These are phyloP conservation scores for Ceuthmochares aereus DNA, from an alignment of 2,113 vertebrate genomes.

Conservation along the genomic window DNA sequence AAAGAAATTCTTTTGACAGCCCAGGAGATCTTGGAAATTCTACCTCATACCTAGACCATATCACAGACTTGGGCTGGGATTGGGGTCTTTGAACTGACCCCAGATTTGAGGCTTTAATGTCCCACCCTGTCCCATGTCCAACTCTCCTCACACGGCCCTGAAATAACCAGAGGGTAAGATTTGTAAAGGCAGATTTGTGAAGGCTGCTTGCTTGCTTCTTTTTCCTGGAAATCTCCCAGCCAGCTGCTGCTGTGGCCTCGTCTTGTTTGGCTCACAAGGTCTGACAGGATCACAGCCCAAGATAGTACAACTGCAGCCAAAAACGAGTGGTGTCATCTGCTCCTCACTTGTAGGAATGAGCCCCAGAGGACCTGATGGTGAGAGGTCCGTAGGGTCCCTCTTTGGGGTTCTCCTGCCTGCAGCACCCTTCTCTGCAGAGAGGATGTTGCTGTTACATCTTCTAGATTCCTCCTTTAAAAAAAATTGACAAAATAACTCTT, in stretches of 20 bases:
- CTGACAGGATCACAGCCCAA: constrained; percentile 19
- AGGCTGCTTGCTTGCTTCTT: not conserved
- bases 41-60: not conserved
- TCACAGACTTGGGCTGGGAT: not conserved
- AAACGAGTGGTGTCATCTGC: constrained; percentile 7
- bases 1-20: not conserved
- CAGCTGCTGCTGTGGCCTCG: constrained; percentile 39
- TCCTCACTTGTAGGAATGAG: not conserved
- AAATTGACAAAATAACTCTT: not conserved
- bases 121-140: not conserved
- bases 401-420: not conserved
- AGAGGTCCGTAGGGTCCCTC: not conserved
- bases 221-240: constrained; percentile 59
- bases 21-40: not conserved
- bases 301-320: not conserved
- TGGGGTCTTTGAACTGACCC: not conserved
- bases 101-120: not conserved
- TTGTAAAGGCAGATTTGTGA: not conserved
- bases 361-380: rapidly evolving
- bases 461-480: not conserved
- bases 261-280: constrained; percentile 22
- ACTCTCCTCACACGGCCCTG: not conserved
- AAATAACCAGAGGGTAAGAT: not conserved
- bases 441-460: not conserved
- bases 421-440: not conserved